Conservation (phyloP, 2,888 invertebrate species). For the Macrophya alboannulata region DNA sequence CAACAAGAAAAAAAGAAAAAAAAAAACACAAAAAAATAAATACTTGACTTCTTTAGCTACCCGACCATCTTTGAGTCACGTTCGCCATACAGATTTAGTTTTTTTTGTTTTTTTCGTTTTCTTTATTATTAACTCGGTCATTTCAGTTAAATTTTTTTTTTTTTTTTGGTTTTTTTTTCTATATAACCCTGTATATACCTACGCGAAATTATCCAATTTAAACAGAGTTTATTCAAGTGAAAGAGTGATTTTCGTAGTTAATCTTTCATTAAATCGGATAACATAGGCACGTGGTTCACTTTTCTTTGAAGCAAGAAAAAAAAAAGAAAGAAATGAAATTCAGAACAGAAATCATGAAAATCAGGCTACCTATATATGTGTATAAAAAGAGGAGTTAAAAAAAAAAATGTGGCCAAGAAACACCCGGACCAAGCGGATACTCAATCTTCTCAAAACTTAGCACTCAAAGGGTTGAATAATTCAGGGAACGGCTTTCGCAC, state of each 20-base stretch:
- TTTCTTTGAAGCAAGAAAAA: not conserved
- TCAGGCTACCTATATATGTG: not conserved
- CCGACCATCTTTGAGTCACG: conserved; percentile 22
- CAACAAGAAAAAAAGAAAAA: not conserved
- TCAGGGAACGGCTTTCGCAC: conserved; percentile 49
- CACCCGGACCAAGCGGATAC: conserved; percentile 18
- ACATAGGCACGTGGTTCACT: not conserved
- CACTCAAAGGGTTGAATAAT: conserved; percentile 57
- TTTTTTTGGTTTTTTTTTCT: not conserved
- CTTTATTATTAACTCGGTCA: not conserved
- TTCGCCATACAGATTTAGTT: not conserved
- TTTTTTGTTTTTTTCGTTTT: not conserved
- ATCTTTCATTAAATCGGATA: too few relatives aligned
- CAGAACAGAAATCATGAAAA: not conserved
- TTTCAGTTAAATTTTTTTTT: not conserved
- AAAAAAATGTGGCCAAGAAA: not conserved
- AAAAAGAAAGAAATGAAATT: not conserved
- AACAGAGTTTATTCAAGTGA: not conserved
- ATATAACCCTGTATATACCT: too few relatives aligned
- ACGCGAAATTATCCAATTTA: not conserved
- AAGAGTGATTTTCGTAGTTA: not conserved
- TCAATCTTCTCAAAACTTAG: conserved; percentile 50
- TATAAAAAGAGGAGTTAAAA: not conserved
- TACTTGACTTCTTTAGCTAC: not conserved
- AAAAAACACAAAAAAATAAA: not conserved